Conservation (phyloP, 2,888 invertebrate genomes). For the Parasteatoda lunata region DNA sequence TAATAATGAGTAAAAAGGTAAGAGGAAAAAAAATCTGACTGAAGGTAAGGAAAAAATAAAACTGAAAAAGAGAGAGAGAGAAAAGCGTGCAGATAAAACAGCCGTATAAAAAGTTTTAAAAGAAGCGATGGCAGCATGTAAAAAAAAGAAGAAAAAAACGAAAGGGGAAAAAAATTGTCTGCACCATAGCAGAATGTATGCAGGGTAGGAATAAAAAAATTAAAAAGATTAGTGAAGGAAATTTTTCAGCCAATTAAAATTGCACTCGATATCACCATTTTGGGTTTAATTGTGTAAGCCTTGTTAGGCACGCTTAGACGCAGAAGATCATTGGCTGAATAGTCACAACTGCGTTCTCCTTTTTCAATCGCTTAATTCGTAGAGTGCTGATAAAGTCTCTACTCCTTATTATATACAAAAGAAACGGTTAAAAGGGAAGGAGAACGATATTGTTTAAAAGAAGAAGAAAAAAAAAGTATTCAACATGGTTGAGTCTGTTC, state of each 20-base stretch:
- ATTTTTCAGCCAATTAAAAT: conserved; percentile 69
- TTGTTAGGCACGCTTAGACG: conserved; percentile 60
- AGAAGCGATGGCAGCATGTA: conserved; percentile 14
- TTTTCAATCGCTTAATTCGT: conserved; percentile 64
- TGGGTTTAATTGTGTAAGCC: conserved; percentile 67
- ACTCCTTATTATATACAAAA: conserved; percentile 50
- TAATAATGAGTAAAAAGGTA: conserved; percentile 46
- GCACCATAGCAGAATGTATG: not conserved
- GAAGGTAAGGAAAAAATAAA: conserved; percentile 24
- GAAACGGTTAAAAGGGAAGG: conserved; percentile 23
- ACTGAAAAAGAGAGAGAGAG: conserved; percentile 4
- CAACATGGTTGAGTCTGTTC: conserved; percentile 24
- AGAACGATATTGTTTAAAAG: conserved; percentile 20
- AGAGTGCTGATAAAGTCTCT: conserved; percentile 64
- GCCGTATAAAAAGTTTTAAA: conserved; percentile 27
- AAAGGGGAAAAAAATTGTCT: conserved; percentile 2
- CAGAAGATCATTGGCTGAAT: conserved; percentile 55
- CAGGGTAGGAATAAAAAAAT: conserved; percentile 2
- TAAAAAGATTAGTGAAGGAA: conserved; percentile 65
- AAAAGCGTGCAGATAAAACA: conserved; percentile 40
- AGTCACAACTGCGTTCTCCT: conserved; percentile 48
- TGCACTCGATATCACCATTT: conserved; percentile 66
- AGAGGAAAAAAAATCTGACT: conserved; percentile 28
- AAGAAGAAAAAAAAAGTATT: conserved; percentile 28
- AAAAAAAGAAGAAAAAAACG: conserved; percentile 7